Evolutionary conservation across 1,140 invertebrate species (phyloP).

Genomic region (Lamellibrachia luymesi): DNA sequence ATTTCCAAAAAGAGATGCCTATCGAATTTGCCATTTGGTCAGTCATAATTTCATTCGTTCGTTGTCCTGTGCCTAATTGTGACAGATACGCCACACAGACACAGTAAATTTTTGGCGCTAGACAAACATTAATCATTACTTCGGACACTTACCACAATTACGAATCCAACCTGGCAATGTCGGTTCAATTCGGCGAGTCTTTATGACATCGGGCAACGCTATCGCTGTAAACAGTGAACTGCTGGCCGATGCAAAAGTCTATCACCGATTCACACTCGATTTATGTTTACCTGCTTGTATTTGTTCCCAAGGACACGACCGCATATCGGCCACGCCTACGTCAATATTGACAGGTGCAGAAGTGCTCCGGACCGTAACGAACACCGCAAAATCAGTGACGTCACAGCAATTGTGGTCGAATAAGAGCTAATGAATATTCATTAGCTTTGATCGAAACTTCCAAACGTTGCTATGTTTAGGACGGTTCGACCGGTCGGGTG

Average conservation of each 20-base stretch:
- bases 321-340: not conserved
- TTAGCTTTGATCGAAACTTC: not conserved
- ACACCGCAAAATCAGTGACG: not conserved
- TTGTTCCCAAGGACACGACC: constrained; percentile 3
- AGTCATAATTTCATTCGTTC: too few relatives aligned
- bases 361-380: not conserved
- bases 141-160: not conserved
- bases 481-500: too few relatives aligned
- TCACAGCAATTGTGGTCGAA: not conserved
- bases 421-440: not conserved
- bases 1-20: too few relatives aligned
- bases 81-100: too few relatives aligned
- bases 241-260: not conserved
- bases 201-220: not conserved
- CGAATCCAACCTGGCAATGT: not conserved
- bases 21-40: too few relatives aligned
- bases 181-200: not conserved
- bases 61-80: too few relatives aligned
- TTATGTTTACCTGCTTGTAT: not conserved
- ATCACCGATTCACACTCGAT: not conserved
- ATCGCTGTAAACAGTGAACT: not conserved
- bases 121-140: not conserved
- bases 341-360: not conserved
- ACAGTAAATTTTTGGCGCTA: too few relatives aligned
- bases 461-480: too few relatives aligned